Conservation (phyloP, 1,140 invertebrate genomes). For the Scaptodrosophila lebanonensis region DNA sequence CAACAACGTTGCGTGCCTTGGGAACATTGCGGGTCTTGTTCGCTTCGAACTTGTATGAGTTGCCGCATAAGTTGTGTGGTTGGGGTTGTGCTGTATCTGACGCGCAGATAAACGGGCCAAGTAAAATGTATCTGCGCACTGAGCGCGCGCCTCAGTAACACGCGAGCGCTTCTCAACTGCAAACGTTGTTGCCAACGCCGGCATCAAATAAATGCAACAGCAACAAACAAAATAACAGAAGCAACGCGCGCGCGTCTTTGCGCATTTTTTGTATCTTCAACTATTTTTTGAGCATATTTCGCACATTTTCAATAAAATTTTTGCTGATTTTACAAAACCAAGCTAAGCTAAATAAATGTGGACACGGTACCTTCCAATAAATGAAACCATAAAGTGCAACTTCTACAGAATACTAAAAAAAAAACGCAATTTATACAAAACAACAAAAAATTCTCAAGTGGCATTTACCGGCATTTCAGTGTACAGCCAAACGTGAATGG, state of each 20-base stretch:
- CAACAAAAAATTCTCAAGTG: not conserved
- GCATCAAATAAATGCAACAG: slow-evolving; percentile 8
- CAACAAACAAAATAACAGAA: slow-evolving; percentile 11
- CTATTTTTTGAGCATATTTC: too few species aligned
- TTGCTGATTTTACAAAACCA: too few species aligned
- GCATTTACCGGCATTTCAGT: slow-evolving; percentile 38
- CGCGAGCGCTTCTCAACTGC: slow-evolving; percentile 54
- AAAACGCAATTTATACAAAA: not conserved
- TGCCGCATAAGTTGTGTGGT: not conserved
- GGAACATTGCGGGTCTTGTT: too few species aligned
- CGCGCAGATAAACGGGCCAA: slow-evolving; percentile 41
- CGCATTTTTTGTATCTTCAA: too few species aligned
- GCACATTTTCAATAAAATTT: too few species aligned
- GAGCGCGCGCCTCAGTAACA: slow-evolving; percentile 57
- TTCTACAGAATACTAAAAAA: slow-evolving; percentile 6
- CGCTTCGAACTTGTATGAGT: slow-evolving; percentile 23
- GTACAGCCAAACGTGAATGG: too few species aligned
- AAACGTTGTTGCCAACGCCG: slow-evolving; percentile 25
- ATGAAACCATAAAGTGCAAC: not conserved
- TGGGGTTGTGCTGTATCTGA: slow-evolving; percentile 28
- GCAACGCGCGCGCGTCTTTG: slow-evolving; percentile 40
- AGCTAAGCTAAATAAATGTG: too few species aligned
- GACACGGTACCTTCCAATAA: too few species aligned
- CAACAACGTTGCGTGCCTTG: too few species aligned
- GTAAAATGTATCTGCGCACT: slow-evolving; percentile 66